These are phyloP conservation scores for Eupithecia subfuscata DNA, from an alignment of 2,888 invertebrate genomes.

Conservation along the genomic window DNA sequence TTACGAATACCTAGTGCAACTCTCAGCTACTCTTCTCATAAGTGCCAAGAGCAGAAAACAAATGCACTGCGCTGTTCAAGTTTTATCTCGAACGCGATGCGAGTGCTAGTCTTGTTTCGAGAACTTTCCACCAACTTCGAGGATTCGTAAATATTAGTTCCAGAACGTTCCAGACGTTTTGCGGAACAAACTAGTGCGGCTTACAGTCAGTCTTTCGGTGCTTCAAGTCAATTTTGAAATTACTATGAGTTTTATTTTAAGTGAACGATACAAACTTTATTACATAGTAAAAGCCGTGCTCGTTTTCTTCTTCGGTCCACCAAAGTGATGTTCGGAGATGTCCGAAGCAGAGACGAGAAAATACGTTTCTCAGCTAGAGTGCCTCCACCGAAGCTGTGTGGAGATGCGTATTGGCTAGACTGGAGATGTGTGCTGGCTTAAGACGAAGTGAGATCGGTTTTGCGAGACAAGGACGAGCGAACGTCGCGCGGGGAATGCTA, in stretches of 20 bases:
- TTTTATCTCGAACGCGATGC: constrained; percentile 42
- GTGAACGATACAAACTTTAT: not conserved
- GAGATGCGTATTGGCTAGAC: too few relatives aligned
- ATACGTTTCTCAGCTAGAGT: too few relatives aligned
- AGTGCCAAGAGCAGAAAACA: constrained; percentile 20
- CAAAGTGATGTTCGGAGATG: too few relatives aligned
- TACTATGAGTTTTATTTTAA: not conserved
- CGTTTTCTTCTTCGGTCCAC: not conserved
- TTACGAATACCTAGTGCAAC: not conserved
- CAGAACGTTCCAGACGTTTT: constrained; percentile 32
- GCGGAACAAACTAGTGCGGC: constrained; percentile 16
- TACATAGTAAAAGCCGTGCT: not conserved
- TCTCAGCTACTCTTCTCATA: constrained; percentile 3
- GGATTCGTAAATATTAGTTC: constrained; percentile 39
- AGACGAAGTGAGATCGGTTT: too few relatives aligned
- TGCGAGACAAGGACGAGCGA: too few relatives aligned
- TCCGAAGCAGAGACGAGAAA: too few relatives aligned
- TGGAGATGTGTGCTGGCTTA: too few relatives aligned
- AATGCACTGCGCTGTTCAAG: constrained; percentile 27
- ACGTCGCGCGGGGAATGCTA: too few relatives aligned
- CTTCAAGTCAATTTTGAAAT: constrained; percentile 10
- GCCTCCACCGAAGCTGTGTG: too few relatives aligned
- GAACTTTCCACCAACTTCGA: constrained; percentile 40
- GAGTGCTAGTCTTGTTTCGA: constrained; percentile 31
- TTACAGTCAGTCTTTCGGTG: constrained; percentile 8